phyloP scores from a whole-genome alignment of 2,888 invertebrate species.

The Torymus texanus region DNA sequence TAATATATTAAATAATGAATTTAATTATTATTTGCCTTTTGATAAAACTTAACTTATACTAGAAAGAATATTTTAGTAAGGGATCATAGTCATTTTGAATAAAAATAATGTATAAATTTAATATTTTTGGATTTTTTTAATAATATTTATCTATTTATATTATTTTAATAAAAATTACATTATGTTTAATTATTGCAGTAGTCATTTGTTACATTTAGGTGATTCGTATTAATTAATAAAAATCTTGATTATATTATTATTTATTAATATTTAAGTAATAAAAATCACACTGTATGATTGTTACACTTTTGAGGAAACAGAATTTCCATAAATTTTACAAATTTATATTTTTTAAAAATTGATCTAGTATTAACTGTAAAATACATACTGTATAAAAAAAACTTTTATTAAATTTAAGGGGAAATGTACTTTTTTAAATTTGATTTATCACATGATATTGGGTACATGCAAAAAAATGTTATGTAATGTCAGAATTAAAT shows the following conservation, averaged over 20 bases:
- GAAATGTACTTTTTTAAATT: slow-evolving; percentile 17
- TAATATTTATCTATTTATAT: slow-evolving; percentile 19
- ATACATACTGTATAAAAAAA: slow-evolving; percentile 4
- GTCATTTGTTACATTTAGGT: background rate
- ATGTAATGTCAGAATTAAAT: too few species aligned
- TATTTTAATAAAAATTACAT: slow-evolving; percentile 34
- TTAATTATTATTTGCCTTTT: slow-evolving; percentile 11
- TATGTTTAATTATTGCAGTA: slow-evolving; percentile 8
- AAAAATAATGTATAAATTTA: slow-evolving; percentile 6
- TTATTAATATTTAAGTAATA: background rate
- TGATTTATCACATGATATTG: background rate
- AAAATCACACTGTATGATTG: slow-evolving; percentile 11
- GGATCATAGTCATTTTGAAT: slow-evolving; percentile 15
- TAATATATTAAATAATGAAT: background rate
- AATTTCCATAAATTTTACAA: slow-evolving; percentile 6
- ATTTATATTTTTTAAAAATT: slow-evolving; percentile 9
- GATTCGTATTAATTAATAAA: background rate
- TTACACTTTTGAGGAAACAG: slow-evolving; percentile 3
- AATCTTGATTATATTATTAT: too few species aligned
- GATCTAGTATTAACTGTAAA: background rate
- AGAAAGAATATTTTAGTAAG: slow-evolving; percentile 14
- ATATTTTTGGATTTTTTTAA: slow-evolving; percentile 19
- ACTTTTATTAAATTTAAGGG: background rate
- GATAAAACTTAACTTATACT: background rate
- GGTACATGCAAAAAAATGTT: too few species aligned